phyloP scores from a whole-genome alignment of 2,888 invertebrate genomes.

The Cloeon dipterum region DNA sequence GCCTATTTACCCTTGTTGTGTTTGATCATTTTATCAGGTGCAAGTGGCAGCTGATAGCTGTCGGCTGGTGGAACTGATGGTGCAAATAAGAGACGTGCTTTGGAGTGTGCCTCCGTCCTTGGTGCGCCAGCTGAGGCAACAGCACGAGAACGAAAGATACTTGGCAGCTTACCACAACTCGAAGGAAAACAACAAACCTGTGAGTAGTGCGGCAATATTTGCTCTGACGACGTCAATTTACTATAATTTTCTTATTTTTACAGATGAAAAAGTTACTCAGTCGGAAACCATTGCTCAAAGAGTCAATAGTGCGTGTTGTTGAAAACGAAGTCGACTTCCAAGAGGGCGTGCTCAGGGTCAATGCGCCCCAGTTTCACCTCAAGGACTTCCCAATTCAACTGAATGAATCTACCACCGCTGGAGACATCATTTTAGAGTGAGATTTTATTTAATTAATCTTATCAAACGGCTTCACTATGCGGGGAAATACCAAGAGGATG shows the following conservation, averaged over 20 bases:
- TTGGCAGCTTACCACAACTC: constrained; percentile 4
- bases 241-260: constrained; percentile 3
- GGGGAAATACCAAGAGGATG: too few species aligned
- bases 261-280: constrained; percentile 15
- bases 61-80: constrained; percentile 59
- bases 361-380: constrained; percentile 17
- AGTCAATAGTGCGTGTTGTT: constrained; percentile 13
- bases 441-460: too few species aligned
- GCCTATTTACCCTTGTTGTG: not conserved
- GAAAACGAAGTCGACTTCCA: constrained; percentile 15
- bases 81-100: constrained; percentile 50
- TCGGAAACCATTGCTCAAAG: constrained; percentile 9
- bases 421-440: constrained; percentile 24
- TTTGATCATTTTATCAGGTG: constrained; percentile 1
- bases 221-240: not conserved
- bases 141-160: constrained; percentile 21
- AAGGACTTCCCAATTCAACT: constrained; percentile 17
- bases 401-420: constrained; percentile 19
- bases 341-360: constrained; percentile 14
- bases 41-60: constrained; percentile 62
- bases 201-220: constrained; percentile 6
- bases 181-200: constrained; percentile 14
- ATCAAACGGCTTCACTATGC: too few species aligned
- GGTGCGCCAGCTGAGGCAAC: constrained; percentile 32
- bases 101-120: constrained; percentile 60